Evolutionary conservation across 2,888 invertebrate genomes (phyloP).

Genomic region (Unio delphinus): DNA sequence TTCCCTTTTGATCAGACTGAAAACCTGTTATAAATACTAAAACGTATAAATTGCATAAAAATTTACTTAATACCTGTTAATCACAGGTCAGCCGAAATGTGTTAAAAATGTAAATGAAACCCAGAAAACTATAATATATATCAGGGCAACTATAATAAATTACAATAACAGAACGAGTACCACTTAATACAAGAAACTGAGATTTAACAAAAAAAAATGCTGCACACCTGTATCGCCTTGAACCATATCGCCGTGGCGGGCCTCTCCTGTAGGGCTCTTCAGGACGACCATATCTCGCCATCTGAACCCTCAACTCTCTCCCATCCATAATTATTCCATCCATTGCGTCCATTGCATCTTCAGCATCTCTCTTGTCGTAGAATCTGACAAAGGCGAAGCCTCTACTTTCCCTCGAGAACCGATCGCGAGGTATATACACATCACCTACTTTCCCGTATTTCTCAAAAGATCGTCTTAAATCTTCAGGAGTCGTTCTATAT

Average conservation of each 20-base stretch:
- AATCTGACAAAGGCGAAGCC: constrained; percentile 94
- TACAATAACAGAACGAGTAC: too few species aligned
- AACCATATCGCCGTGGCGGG: constrained; percentile 68
- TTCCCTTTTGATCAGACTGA: too few species aligned
- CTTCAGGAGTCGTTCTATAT: constrained; percentile 97
- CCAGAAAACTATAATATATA: too few species aligned
- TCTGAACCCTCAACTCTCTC: constrained; percentile 95
- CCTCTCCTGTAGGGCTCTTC: constrained; percentile 78
- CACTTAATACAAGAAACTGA: too few species aligned
- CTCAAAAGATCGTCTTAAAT: constrained; percentile 80
- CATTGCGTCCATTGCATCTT: constrained; percentile 96
- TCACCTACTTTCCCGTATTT: constrained; percentile 99
- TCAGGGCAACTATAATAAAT: too few species aligned
- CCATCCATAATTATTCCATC: constrained; percentile 98
- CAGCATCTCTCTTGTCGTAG: constrained; percentile 96
- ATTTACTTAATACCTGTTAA: too few species aligned
- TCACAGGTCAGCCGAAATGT: too few species aligned
- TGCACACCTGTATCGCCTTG: constrained; percentile 13
- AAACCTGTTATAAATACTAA: too few species aligned
- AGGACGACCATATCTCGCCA: constrained; percentile 97
- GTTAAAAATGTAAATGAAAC: too few species aligned
- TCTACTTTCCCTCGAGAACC: constrained; percentile 94
- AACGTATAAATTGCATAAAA: too few species aligned
- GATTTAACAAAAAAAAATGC: too few species aligned
- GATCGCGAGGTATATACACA: constrained; percentile 98